These are phyloP conservation scores for Drosophila pandora DNA, from an alignment of 1,140 invertebrate genomes.

Conservation along the genomic window DNA sequence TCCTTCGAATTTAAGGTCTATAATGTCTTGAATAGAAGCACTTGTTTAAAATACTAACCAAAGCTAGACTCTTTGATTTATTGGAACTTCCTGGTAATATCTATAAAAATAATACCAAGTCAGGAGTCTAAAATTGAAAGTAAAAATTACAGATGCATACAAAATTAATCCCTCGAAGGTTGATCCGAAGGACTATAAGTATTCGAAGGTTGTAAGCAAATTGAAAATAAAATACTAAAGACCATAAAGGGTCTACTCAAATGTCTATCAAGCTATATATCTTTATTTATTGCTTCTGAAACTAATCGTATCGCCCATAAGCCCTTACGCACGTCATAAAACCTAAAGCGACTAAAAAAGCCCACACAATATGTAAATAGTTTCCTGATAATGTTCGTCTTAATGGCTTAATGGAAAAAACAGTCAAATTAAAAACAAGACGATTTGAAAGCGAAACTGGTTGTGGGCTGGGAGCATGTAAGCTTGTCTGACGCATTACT, in stretches of 20 bases:
- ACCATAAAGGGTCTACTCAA: not conserved
- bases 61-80: too few species aligned
- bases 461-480: not conserved
- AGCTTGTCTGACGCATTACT: not conserved
- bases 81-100: too few species aligned
- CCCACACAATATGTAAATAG: not conserved
- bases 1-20: too few species aligned
- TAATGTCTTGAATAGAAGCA: too few species aligned
- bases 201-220: not conserved
- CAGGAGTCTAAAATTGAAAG: too few species aligned
- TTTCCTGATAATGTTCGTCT: not conserved
- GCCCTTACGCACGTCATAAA: not conserved
- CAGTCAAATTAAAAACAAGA: not conserved
- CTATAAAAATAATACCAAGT: too few species aligned
- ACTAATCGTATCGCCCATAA: not conserved
- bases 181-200: too few species aligned
- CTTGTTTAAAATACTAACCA: too few species aligned
- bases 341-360: not conserved
- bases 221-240: not conserved
- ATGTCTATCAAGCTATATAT: not conserved
- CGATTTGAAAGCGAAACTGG: slow-evolving; percentile 1
- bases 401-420: not conserved
- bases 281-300: not conserved
- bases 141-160: too few species aligned
- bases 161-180: too few species aligned